A percentile compares a stretch with the other conserved stretches of the same genome.
Evolutionary conservation across 2,797 vertebrate genomes (phyloP).

Genomic region (Phyllotis vaccarum): DNA sequence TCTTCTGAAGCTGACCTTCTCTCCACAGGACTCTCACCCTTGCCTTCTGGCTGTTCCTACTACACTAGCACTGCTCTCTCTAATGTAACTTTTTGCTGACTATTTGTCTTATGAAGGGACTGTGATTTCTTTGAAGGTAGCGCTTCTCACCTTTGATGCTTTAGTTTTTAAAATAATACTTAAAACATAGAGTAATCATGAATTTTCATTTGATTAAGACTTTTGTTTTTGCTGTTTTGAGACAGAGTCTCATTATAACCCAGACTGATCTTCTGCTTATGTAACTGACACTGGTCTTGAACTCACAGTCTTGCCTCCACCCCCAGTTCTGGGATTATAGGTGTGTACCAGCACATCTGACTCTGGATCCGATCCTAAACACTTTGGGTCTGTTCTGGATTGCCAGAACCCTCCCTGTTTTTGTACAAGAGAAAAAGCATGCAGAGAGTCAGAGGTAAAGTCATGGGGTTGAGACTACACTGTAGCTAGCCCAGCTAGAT

Average conservation of each 20-base stretch:
- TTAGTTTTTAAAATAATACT: conserved; percentile 13
- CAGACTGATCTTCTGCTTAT: neutral
- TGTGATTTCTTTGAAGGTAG: neutral
- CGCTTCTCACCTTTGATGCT: neutral
- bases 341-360: neutral
- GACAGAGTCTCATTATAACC: neutral
- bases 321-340: neutral
- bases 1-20: neutral
- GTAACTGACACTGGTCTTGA: neutral
- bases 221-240: neutral
- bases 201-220: conserved; percentile 34
- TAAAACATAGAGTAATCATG: neutral
- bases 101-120: conserved; percentile 13
- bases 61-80: neutral
- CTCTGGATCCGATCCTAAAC: neutral
- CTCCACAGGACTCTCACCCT: neutral
- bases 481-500: neutral
- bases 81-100: neutral
- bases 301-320: no score
- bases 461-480: neutral
- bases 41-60: neutral
- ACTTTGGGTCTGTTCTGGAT: neutral
- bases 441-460: neutral
- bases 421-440: conserved; percentile 21
- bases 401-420: neutral